Base-by-base conservation (phyloP, 2,888 invertebrate genomes). In the Electrophaes corylata region DNA sequence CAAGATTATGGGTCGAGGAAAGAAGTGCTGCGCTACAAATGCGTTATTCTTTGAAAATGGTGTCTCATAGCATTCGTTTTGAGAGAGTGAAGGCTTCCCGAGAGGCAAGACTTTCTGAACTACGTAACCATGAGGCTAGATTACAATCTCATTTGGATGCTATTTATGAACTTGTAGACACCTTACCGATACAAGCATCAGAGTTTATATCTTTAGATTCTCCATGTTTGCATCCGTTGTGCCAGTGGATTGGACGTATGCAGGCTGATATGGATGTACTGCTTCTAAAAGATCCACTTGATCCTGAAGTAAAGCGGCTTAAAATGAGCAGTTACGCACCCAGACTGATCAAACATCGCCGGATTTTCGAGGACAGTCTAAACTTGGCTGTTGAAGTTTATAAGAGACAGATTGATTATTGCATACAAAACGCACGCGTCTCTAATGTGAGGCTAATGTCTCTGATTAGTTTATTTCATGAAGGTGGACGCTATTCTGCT, bases 391-490 rank as follows among this genome's bases (percentile, higher is more conserved):
- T 83, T 12, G 71, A 67, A 3, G 61, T 68, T 0, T 79, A 68
- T 58, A 86, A 81, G 54, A 71, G 57, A 19, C 58, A 71, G n/a
- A 47, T 84, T 0, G 75, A 82, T 23, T 64, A 78, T 18, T 70
- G 77, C n/a, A 63, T 88, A 44, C 89, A 90, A 62, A 78, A 79
- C 37, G 86, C 75, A 8, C 77, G 88, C n/a, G 78, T 87, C 33
- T 78, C 88, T 0, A 89, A 87, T 61, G 71, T 85, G n/a, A 73
- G 80, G 8, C 85, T 84, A 48, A 66, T 86, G 59, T 71, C 80
- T 4, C 70, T 79, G 33, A 67, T 90, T 2, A 79, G 73, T 48
- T 62, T 89, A 58, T 83, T 83, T 12, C 66, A 60, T 56, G 85
- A 89, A 71, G 84, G 83, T 26, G 89, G 90, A 4, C 65, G 66